Evolutionary conservation across 2,888 invertebrate genomes (phyloP).

Genomic region (Cetonia aurata): DNA sequence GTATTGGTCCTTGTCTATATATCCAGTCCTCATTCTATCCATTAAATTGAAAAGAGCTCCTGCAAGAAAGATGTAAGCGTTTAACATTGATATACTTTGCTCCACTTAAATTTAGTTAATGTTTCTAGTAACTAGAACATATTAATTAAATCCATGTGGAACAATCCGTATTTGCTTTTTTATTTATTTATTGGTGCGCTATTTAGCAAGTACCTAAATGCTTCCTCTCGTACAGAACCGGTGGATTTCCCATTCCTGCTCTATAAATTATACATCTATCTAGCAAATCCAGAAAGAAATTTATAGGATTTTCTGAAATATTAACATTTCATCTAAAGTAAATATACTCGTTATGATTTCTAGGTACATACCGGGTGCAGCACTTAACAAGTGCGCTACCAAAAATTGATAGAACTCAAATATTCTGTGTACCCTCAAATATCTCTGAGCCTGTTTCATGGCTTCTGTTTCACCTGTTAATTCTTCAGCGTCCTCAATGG

Average conservation of each 20-base stretch:
- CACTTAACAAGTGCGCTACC: constrained; percentile 64
- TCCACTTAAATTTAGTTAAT: not conserved
- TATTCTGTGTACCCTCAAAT: constrained; percentile 64
- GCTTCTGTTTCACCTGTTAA: constrained; percentile 53
- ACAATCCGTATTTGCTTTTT: not conserved
- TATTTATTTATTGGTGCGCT: not conserved
- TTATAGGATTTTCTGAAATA: constrained; percentile 64
- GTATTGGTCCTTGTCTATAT: constrained; percentile 60
- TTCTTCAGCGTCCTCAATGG: constrained; percentile 44
- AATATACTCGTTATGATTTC: not conserved
- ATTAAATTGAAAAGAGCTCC: constrained; percentile 62
- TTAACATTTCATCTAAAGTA: not conserved
- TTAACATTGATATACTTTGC: not conserved
- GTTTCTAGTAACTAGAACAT: not conserved
- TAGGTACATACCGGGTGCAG: constrained; percentile 60
- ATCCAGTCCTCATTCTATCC: constrained; percentile 62
- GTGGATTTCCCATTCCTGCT: constrained; percentile 65
- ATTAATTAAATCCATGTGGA: not conserved
- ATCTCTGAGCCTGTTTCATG: constrained; percentile 62
- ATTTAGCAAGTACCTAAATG: constrained; percentile 56
- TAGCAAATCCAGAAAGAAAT: constrained; percentile 65
- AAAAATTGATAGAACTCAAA: constrained; percentile 67
- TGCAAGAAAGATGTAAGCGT: constrained; percentile 47
- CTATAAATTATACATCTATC: constrained; percentile 67
- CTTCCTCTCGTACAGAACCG: constrained; percentile 64